phyloP scores from a whole-genome alignment of 2,888 invertebrate species.

The Linhomoeus sp. region DNA sequence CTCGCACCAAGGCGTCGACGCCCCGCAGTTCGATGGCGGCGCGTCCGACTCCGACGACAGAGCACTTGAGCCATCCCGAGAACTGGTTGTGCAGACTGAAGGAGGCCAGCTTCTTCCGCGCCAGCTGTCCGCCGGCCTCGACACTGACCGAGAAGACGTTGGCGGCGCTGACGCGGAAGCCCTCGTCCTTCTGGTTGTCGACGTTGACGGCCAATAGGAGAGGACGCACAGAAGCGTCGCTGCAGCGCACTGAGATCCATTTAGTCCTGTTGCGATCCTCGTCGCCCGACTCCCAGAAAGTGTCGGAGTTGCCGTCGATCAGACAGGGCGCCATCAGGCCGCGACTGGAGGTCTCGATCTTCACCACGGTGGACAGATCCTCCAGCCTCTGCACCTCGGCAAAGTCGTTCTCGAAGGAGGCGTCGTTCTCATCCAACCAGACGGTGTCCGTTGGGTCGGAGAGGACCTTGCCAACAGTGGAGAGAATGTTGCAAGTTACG shows the following conservation, averaged over 20 bases:
- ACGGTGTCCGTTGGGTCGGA: slow-evolving; percentile 10
- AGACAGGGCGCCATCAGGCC: slow-evolving; percentile 81
- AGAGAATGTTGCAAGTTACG: slow-evolving; percentile 21
- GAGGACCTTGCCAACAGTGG: slow-evolving; percentile 19
- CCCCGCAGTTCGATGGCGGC: slow-evolving; percentile 68
- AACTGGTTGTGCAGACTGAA: slow-evolving; percentile 10
- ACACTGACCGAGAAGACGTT: background rate
- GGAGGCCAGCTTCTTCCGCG: slow-evolving; percentile 8
- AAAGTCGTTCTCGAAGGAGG: background rate
- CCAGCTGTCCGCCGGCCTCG: background rate
- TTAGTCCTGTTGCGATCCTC: slow-evolving; percentile 80
- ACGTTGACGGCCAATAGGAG: slow-evolving; percentile 65
- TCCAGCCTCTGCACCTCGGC: slow-evolving; percentile 19
- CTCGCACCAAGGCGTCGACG: slow-evolving; percentile 65
- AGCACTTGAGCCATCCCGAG: slow-evolving; percentile 63
- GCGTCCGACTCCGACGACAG: slow-evolving; percentile 10
- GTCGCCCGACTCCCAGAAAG: slow-evolving; percentile 97
- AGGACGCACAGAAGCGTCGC: slow-evolving; percentile 43
- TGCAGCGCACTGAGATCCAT: slow-evolving; percentile 9
- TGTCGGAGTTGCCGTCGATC: slow-evolving; percentile 81
- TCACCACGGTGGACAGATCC: slow-evolving; percentile 53
- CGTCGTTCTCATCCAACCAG: background rate
- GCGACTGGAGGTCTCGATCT: slow-evolving; percentile 71
- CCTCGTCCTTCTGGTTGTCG: slow-evolving; percentile 58
- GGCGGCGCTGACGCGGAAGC: background rate